Percentiles rank a stretch among this genome's conserved stretches.
Conservation (phyloP, 2,113 vertebrate species). For the Sander vitreus region DNA sequence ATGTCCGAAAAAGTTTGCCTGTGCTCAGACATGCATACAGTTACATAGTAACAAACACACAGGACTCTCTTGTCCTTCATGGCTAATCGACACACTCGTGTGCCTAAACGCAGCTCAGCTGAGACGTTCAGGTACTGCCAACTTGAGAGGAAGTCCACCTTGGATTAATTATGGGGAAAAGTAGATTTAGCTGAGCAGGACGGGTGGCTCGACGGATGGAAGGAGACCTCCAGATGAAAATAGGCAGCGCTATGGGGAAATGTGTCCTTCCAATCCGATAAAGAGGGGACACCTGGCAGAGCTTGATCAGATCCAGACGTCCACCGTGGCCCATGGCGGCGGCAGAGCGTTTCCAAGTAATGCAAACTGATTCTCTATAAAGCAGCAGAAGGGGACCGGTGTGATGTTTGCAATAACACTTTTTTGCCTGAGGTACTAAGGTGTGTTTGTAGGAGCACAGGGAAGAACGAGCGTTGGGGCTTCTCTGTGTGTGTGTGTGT, state of each 20-base stretch:
- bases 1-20: no score
- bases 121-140: constrained; percentile 16
- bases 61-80: neutral
- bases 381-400: constrained; percentile 57
- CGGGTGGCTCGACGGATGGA: constrained; percentile 8
- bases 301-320: constrained; percentile 62
- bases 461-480: constrained; percentile 5
- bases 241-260: constrained; percentile 47
- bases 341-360: constrained; percentile 52
- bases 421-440: constrained; percentile 59
- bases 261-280: constrained; percentile 55
- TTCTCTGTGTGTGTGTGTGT: neutral
- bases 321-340: constrained; percentile 58
- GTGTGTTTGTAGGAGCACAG: constrained; percentile 46
- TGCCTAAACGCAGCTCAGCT: constrained; percentile 4
- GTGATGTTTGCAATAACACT: constrained; percentile 73
- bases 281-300: constrained; percentile 38
- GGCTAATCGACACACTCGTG: constrained; percentile 4
- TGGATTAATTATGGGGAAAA: constrained; percentile 44
- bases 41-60: neutral
- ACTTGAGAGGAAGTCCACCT: constrained; percentile 39
- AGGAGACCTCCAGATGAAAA: constrained; percentile 48
- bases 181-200: constrained; percentile 22
- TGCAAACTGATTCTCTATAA: constrained; percentile 73
- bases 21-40: neutral